These are phyloP conservation scores for Leuciscus idus DNA, from an alignment of 2,113 vertebrate species.

Conservation along the genomic window DNA sequence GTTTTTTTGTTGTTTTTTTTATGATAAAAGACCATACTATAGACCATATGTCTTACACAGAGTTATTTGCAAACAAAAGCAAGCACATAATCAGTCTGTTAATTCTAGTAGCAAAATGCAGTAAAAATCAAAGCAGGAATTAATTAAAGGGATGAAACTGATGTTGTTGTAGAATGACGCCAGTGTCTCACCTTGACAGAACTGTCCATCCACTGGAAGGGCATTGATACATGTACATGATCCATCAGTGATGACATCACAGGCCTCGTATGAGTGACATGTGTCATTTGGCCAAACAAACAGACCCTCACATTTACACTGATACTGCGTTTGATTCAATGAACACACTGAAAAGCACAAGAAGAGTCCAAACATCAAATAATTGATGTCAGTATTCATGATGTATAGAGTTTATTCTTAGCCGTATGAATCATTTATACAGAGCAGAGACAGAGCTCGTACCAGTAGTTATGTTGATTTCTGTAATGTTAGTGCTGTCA, in stretches of 20 bases:
- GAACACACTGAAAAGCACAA: neutral
- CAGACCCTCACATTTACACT: too few species aligned
- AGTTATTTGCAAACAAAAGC: too few species aligned
- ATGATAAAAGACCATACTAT: too few species aligned
- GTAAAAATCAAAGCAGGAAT: neutral
- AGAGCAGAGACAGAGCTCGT: slow-evolving; percentile 1
- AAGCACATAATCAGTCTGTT: neutral
- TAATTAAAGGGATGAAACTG: neutral
- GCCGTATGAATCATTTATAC: too few species aligned
- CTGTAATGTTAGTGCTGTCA: slow-evolving; percentile 40
- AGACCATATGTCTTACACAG: neutral
- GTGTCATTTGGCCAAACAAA: too few species aligned
- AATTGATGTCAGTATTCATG: neutral
- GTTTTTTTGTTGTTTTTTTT: too few species aligned
- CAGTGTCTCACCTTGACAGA: slow-evolving; percentile 37
- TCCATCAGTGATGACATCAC: too few species aligned
- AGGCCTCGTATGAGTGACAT: too few species aligned
- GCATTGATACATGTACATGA: too few species aligned
- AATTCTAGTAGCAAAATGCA: neutral
- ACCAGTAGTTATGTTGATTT: slow-evolving; percentile 60
- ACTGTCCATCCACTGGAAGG: too few species aligned
- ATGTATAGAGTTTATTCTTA: neutral
- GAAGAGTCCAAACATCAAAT: neutral
- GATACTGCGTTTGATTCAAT: too few species aligned
- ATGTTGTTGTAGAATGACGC: neutral